Conservation (phyloP, 2,797 vertebrate species). For the Sebastes miniatus region DNA sequence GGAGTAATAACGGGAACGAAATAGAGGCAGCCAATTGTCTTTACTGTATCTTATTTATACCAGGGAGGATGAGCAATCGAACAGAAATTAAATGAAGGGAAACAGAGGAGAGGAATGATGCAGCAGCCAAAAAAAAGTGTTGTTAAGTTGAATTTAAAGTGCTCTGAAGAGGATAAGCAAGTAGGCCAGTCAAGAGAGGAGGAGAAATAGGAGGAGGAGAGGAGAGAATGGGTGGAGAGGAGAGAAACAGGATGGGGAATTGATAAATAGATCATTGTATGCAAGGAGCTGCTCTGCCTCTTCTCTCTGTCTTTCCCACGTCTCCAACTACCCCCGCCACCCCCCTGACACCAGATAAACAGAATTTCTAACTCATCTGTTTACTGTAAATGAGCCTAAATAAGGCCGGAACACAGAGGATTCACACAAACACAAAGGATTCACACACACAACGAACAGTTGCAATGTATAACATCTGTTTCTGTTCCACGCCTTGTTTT, state of each 20-base stretch:
- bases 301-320: slow-evolving; percentile 57
- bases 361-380: slow-evolving; percentile 70
- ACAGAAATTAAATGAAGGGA: slow-evolving; percentile 55
- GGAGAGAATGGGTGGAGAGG: slow-evolving; percentile 54
- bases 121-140: slow-evolving; percentile 23
- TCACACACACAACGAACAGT: slow-evolving; percentile 13
- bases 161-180: slow-evolving; percentile 68
- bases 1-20: slow-evolving; percentile 48
- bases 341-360: slow-evolving; percentile 62
- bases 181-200: slow-evolving; percentile 68
- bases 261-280: slow-evolving; percentile 78
- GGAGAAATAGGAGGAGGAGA: slow-evolving; percentile 60
- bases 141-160: slow-evolving; percentile 69
- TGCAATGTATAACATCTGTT: slow-evolving; percentile 35
- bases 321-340: slow-evolving; percentile 29
- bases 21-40: slow-evolving; percentile 56
- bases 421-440: slow-evolving; percentile 27
- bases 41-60: slow-evolving; percentile 54
- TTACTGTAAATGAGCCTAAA: slow-evolving; percentile 73
- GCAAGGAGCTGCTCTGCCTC: slow-evolving; percentile 55
- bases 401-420: slow-evolving; percentile 68
- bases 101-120: background rate
- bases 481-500: slow-evolving; percentile 60
- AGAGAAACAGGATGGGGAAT: slow-evolving; percentile 59
- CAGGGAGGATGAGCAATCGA: slow-evolving; percentile 52